Percentiles rank a stretch among this genome's conserved stretches.
These are phyloP conservation scores for Ornithorhynchus anatinus DNA, from an alignment of 2,113 vertebrate species.

Conservation along the genomic window DNA sequence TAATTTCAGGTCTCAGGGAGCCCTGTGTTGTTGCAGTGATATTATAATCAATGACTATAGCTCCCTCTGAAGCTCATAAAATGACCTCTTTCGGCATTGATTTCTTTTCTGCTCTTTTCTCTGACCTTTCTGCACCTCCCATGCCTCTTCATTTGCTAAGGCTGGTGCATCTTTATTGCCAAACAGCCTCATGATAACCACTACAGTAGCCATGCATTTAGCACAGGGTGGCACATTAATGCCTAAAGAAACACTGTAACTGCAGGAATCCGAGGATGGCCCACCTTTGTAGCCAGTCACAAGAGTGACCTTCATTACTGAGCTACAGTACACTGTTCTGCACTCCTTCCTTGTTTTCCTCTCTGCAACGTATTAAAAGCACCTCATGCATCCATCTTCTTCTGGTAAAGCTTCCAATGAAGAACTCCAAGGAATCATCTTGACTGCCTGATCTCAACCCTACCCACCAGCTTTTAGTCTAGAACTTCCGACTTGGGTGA, in stretches of 20 bases:
- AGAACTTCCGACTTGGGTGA: too few relatives aligned
- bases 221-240: not conserved
- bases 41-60: slow-evolving; percentile 51
- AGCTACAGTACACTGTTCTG: too few relatives aligned
- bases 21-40: slow-evolving; percentile 33
- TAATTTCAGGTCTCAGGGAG: slow-evolving; percentile 45
- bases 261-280: not conserved
- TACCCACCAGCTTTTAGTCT: too few relatives aligned
- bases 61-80: slow-evolving; percentile 32
- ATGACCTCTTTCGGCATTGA: slow-evolving; percentile 50
- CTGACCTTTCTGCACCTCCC: slow-evolving; percentile 20
- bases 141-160: slow-evolving; percentile 44
- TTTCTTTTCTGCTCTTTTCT: slow-evolving; percentile 29
- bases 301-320: too few relatives aligned
- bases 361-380: too few relatives aligned
- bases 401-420: too few relatives aligned
- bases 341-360: too few relatives aligned
- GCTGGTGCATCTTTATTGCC: slow-evolving; percentile 16
- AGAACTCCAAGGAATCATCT: too few relatives aligned
- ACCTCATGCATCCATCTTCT: too few relatives aligned
- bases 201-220: not conserved
- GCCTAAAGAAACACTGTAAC: not conserved
- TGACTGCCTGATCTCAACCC: too few relatives aligned
- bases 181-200: slow-evolving; percentile 11
- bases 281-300: not conserved